phyloP scores from a whole-genome alignment of 2,797 vertebrate species.

The Glyptemys insculpta region DNA sequence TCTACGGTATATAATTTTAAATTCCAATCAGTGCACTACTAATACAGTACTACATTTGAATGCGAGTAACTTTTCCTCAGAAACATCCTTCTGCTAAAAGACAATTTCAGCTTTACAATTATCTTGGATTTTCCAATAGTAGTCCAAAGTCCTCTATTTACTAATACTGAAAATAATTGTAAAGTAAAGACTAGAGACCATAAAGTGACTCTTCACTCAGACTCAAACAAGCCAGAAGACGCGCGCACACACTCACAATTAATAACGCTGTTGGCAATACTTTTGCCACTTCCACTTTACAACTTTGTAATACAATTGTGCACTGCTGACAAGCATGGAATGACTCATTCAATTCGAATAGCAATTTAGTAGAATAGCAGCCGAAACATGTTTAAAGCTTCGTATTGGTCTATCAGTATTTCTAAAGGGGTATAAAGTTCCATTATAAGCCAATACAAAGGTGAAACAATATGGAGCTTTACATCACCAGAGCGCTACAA shows the following conservation, averaged over 20 bases:
- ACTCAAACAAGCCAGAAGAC: neutral
- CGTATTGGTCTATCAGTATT: accelerated
- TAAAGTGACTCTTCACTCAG: neutral
- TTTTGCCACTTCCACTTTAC: neutral
- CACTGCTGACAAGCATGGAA: neutral
- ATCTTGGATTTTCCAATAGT: neutral
- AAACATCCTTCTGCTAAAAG: neutral
- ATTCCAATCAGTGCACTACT: neutral
- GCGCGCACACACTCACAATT: neutral
- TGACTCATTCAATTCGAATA: neutral
- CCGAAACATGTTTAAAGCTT: neutral
- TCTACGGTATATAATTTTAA: neutral
- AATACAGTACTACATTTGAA: neutral
- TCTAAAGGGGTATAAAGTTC: neutral
- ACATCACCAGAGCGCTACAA: neutral
- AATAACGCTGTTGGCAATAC: neutral
- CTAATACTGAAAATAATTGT: too few species aligned
- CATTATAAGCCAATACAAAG: neutral
- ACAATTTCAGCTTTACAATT: neutral
- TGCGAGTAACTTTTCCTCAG: accelerated
- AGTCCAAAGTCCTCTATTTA: neutral
- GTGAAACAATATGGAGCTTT: neutral
- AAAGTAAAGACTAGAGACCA: neutral
- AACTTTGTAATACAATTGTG: neutral
- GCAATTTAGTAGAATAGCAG: neutral